phyloP scores from a whole-genome alignment of 2,888 invertebrate species.

The Pseudanteris insignis region DNA sequence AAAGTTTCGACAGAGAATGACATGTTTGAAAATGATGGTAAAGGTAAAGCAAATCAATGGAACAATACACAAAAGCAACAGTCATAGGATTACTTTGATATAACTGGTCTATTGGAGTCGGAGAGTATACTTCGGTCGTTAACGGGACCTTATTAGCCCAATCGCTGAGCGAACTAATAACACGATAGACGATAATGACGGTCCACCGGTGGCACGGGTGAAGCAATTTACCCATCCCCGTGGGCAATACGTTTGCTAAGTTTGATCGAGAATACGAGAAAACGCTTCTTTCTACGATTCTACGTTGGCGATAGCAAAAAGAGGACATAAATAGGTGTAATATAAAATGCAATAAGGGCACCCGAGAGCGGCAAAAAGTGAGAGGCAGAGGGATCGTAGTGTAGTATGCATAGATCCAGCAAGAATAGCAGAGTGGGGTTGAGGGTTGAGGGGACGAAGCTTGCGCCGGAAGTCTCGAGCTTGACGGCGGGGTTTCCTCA shows the following conservation, averaged over 20 bases:
- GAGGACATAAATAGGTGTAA: conserved; percentile 54
- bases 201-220: conserved; percentile 34
- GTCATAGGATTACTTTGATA: conserved; percentile 38
- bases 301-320: conserved; percentile 33
- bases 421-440: conserved; percentile 47
- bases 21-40: too few relatives aligned
- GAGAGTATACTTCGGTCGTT: conserved; percentile 44
- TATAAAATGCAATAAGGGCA: conserved; percentile 64
- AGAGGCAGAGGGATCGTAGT: conserved; percentile 23
- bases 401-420: conserved; percentile 53
- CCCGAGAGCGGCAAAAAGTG: conserved; percentile 44
- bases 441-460: conserved; percentile 17
- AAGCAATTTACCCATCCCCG: conserved; percentile 35
- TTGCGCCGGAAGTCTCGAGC: conserved; percentile 57
- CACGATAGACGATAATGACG: conserved; percentile 53
- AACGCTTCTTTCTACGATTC: conserved; percentile 44
- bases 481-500: conserved; percentile 57
- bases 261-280: conserved; percentile 47
- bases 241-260: conserved; percentile 37
- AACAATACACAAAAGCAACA: conserved; percentile 40
- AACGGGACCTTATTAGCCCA: conserved; percentile 53
- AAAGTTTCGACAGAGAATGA: too few relatives aligned
- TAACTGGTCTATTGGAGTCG: conserved; percentile 41
- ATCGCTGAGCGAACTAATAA: conserved; percentile 59
- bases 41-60: conserved; percentile 16